A percentile compares a stretch with the other conserved stretches of the same genome.
phyloP scores from a whole-genome alignment of 2,888 invertebrate species.

The Sarcophaga subvicina region DNA sequence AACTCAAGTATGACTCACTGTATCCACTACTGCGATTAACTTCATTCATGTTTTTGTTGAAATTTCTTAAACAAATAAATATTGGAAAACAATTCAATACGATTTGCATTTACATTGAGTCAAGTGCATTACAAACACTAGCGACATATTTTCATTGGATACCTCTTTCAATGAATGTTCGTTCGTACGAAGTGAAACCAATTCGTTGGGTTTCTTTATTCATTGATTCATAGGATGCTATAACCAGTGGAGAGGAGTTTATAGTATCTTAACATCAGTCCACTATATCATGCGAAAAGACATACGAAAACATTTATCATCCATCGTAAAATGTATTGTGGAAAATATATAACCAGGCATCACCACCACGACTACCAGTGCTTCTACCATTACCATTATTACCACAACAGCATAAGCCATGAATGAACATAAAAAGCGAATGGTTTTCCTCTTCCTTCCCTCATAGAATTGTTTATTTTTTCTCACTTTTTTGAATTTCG shows the following conservation, averaged over 20 bases:
- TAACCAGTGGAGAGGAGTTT: slow-evolving; percentile 21
- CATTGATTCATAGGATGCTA: slow-evolving; percentile 13
- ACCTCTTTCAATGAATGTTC: background rate
- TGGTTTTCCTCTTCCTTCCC: no score
- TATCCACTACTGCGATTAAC: background rate
- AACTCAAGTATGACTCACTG: background rate
- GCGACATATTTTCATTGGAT: background rate
- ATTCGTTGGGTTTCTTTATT: background rate
- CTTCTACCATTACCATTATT: background rate
- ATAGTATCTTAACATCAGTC: slow-evolving; percentile 45
- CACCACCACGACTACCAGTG: background rate
- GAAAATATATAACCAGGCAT: slow-evolving; percentile 42
- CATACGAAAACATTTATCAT: slow-evolving; percentile 59
- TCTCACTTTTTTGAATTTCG: no score
- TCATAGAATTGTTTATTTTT: no score
- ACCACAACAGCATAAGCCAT: background rate
- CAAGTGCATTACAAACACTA: slow-evolving; percentile 35
- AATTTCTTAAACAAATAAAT: background rate
- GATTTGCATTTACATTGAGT: slow-evolving; percentile 53
- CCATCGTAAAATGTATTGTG: slow-evolving; percentile 43
- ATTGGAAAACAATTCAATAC: slow-evolving; percentile 34
- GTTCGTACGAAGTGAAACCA: background rate
- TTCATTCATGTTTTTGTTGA: background rate
- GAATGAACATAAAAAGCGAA: no score
- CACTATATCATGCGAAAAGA: slow-evolving; percentile 52